These are phyloP conservation scores for Boleophthalmus pectinirostris DNA, from an alignment of 2,113 vertebrate species.

Conservation along the genomic window DNA sequence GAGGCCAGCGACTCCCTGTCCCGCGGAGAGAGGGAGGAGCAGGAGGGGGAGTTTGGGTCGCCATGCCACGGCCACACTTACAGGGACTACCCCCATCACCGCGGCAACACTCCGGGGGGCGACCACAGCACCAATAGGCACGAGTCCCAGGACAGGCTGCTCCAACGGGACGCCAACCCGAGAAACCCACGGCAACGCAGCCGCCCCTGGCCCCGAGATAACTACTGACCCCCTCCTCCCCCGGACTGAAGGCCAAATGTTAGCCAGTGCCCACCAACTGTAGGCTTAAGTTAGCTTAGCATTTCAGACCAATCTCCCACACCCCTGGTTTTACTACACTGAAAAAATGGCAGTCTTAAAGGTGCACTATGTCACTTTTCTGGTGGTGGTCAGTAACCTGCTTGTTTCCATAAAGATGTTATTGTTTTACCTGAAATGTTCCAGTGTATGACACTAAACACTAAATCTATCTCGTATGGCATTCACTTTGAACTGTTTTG, in stretches of 20 bases:
- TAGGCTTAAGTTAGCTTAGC: slow-evolving; percentile 24
- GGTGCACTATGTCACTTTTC: neutral
- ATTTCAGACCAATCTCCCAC: slow-evolving; percentile 25
- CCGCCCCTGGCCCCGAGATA: slow-evolving; percentile 93
- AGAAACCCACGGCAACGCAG: slow-evolving; percentile 92
- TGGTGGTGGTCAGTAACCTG: neutral
- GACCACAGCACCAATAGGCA: slow-evolving; percentile 86
- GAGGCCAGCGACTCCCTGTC: slow-evolving; percentile 90
- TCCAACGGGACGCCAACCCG: slow-evolving; percentile 85
- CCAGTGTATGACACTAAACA: too few relatives aligned
- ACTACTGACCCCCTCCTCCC: slow-evolving; percentile 78
- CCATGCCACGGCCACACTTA: slow-evolving; percentile 82
- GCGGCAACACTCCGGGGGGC: slow-evolving; percentile 77
- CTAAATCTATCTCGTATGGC: too few relatives aligned
- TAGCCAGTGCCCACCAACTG: slow-evolving; percentile 22
- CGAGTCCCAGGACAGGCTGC: slow-evolving; percentile 86
- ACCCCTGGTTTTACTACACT: slow-evolving; percentile 7
- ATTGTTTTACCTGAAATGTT: too few relatives aligned
- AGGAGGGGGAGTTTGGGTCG: slow-evolving; percentile 76
- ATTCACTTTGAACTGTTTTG: too few relatives aligned
- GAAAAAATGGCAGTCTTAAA: neutral
- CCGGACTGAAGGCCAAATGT: slow-evolving; percentile 2
- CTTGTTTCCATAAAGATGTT: neutral
- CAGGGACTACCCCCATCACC: slow-evolving; percentile 90
- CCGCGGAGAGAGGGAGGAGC: slow-evolving; percentile 58